Evolutionary conservation across 1,140 invertebrate genomes (phyloP), one percentile per base, ranked within the genome.

Genomic region (Pseudomyrmex pallidus): DNA sequence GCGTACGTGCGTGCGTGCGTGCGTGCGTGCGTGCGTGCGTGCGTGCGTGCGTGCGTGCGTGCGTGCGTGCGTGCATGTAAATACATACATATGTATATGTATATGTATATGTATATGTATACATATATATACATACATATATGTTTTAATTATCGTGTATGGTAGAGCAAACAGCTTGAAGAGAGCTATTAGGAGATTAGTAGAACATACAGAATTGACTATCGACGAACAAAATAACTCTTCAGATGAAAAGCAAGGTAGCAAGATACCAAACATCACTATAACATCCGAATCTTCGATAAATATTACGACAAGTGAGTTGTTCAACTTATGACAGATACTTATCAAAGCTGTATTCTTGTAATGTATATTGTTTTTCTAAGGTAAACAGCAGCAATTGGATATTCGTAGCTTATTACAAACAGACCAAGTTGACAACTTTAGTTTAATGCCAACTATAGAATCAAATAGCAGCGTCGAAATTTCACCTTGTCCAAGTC

Each of bases 81-180:
- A 62, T 73, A 57, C 1, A 68, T 20, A 56, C 1, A 2, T 15
- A 73, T 62, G 20, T 22, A 22, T 22, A 22, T 22, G 20, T 22
- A 22, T 22, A 22, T 22, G 20, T 22, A 22, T 20, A 25, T 54
- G 52, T 50, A 54, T 20, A 20, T 20, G 20, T 20, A 20, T 20
- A 20, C 1, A 1, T 44, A 70, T 57, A 56, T 2, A 62, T 73
- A 57, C 1, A 68, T 20, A 56, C 1, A 2, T 15, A 73, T 62
- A 63, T 78, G 0, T 76, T 56, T 22, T 82, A 61, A 46, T 80
- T 56, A 12, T 77, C 2, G 84, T 80, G 64, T 84, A 67, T 35
- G 35, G 35, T 67, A 93, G 96, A 68, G 96, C 96, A 2, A 95
- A 98, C 91, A 99, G 98, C 94, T 95, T 99, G 82, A 98, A 98